A percentile compares a stretch with the other conserved stretches of the same genome.
phyloP scores from a whole-genome alignment of 2,888 invertebrate genomes.

The Orthonevra nobilis region DNA sequence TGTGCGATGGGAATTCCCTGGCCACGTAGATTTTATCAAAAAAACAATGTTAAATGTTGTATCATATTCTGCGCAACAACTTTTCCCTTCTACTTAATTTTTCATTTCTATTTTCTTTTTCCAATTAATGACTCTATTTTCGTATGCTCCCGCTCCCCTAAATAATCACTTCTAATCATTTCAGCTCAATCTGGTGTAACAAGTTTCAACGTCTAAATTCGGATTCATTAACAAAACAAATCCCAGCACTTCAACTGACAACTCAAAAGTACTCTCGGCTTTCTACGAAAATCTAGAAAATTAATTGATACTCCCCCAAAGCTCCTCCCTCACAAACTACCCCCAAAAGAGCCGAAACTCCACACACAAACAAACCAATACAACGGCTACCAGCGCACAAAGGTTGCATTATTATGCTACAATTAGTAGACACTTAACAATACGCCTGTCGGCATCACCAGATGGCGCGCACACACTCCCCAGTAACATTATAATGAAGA shows the following conservation, averaged over 20 bases:
- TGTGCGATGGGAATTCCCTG: too few relatives aligned
- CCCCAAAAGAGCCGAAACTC: not conserved
- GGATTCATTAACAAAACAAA: conserved; percentile 23
- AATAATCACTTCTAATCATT: too few relatives aligned
- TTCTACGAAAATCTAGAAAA: conserved; percentile 39
- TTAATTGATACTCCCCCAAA: conserved; percentile 40
- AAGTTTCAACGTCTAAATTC: not conserved
- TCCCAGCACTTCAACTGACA: conserved; percentile 25
- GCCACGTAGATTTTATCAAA: too few relatives aligned
- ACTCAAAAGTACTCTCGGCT: conserved; percentile 13
- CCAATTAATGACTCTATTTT: too few relatives aligned
- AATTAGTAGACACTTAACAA: conserved; percentile 63
- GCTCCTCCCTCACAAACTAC: too few relatives aligned
- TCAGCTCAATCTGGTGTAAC: too few relatives aligned
- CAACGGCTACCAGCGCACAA: conserved; percentile 65
- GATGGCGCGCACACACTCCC: conserved; percentile 50
- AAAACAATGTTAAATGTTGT: too few relatives aligned
- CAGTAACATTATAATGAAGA: conserved; percentile 61
- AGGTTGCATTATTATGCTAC: conserved; percentile 61
- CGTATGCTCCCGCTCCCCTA: too few relatives aligned
- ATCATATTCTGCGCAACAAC: too few relatives aligned
- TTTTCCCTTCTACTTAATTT: too few relatives aligned
- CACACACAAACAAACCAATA: conserved; percentile 23
- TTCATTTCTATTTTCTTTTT: too few relatives aligned
- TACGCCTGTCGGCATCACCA: conserved; percentile 63